These are phyloP conservation scores for Pherbina coryleti DNA, from an alignment of 2,888 invertebrate species.

Conservation along the genomic window DNA sequence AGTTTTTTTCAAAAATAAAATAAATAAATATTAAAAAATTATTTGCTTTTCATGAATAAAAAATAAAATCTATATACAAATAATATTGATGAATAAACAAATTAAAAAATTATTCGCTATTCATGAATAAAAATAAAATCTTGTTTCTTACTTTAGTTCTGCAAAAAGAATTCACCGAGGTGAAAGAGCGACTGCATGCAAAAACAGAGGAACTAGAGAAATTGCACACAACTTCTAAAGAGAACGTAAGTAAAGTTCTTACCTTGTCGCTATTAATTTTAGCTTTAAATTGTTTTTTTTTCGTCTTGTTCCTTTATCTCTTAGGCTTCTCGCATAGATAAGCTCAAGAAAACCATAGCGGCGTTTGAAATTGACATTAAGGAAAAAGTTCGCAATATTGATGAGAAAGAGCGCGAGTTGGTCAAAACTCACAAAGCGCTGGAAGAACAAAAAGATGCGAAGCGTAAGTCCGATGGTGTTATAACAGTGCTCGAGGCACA, in stretches of 20 bases:
- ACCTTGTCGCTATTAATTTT: no score
- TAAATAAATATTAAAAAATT: no score
- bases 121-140: not conserved
- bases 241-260: slow-evolving; percentile 56
- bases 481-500: slow-evolving; percentile 65
- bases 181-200: slow-evolving; percentile 53
- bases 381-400: slow-evolving; percentile 62
- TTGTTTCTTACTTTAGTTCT: slow-evolving; percentile 48
- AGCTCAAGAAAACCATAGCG: slow-evolving; percentile 64
- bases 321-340: slow-evolving; percentile 62
- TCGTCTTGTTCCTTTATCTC: not conserved
- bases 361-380: slow-evolving; percentile 64
- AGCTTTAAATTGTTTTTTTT: not conserved
- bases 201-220: slow-evolving; percentile 60
- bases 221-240: slow-evolving; percentile 58
- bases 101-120: not conserved
- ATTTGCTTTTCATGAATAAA: no score
- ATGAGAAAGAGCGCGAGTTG: slow-evolving; percentile 64
- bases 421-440: slow-evolving; percentile 61
- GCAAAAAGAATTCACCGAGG: slow-evolving; percentile 59
- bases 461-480: slow-evolving; percentile 65
- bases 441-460: slow-evolving; percentile 65
- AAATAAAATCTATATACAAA: no score
- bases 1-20: no score
- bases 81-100: no score